Evolutionary conservation across 2,888 invertebrate species (phyloP), one percentile per base, ranked within the genome.

Genomic region (Tinea pellionella): DNA sequence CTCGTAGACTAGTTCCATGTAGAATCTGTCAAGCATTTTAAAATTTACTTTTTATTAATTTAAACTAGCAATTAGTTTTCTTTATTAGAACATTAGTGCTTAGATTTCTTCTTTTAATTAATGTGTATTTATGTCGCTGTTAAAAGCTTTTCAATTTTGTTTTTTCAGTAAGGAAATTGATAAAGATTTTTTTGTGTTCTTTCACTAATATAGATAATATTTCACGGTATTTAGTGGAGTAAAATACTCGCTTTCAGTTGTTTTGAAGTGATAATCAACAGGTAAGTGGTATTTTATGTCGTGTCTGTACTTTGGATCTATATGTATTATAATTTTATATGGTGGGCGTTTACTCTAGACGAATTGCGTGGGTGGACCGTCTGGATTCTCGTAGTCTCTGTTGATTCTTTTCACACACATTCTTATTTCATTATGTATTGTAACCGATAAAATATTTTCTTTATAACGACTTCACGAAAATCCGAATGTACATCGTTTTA

Each of bases 281-380:
- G 47, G 47, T 47, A 9, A 47, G 47, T 47, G 15, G 8, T 2
- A 37, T 37, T 37, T 37, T 6, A 37, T 9, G 2, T 24, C 3
- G 2, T 2, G 37, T 37, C n/a, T 37, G 2, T 37, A 37, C 9
- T 37, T 37, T 37, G 37, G 37, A 37, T 37, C 9, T 37, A n/a
- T 37, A 37, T 9, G 37, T 37, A 37, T 37, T 12, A 37, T 37
- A 37, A 37, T 37, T 24, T 71, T 66, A 70, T 68, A 64, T 65
- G 58, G 61, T 84, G 77, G 82, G 82, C 76, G 82, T 80, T 47
- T 78, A 79, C 78, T 75, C 77, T 73, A 84, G 82, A 83, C 80
- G 63, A 62, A 64, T 41, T 66, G 72, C 72, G 85, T 84, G 72
- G 83, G 83, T 66, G 71, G 69, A 77, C 68, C 75, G 75, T 78